Evolutionary conservation across 1,140 invertebrate species (phyloP), one percentile per base, ranked within the genome.

Genomic region (Leucophenga varia): DNA sequence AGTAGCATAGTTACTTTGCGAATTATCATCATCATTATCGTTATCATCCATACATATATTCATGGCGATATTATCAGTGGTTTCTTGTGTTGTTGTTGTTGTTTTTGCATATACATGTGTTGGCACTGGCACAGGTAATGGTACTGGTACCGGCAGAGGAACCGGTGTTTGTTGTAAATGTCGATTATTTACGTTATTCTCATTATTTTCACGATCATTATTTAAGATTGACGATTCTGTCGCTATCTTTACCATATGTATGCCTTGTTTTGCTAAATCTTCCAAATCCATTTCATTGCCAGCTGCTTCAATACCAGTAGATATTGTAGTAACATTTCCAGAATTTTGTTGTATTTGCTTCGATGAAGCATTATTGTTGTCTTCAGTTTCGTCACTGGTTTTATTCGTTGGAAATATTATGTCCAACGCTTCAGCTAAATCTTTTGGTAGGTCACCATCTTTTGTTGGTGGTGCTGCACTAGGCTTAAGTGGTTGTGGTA

Each of bases 381-480:
- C 47, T 7, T 35, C 12, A 13, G 30, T 50, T 9, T 67, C 59
- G 1, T 52, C 48, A 1, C 44, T 37, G 3, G 45, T 31, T 19
- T 44, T 52, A 20, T 70, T 68, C 40, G 65, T 57, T 1, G 85
- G 85, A 51, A 87, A 88, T 44, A 88, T 86, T 6, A 88, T 86
- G 56, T 87, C 82, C 3, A 88, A 72, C 0, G 86, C 85, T 35
- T 85, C 85, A 55, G 86, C 85, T 36, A 88, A 76, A 74, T 87
- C 86, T 48, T 83, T 79, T 1, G 83, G 83, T 7, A 84, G 53
- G 4, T 76, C 76, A 28, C 72, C 61, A 38, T 59, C 63, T 10
- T 51, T 36, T 10, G 53, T 31, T 39, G 51, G 52, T 19, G 42
- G 46, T 10, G 45, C 53, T 1, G 43, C 35, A 6, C 51, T 51